Evolutionary conservation across 2,888 invertebrate genomes (phyloP).

Genomic region (Caenorhabditis zanzibari): DNA sequence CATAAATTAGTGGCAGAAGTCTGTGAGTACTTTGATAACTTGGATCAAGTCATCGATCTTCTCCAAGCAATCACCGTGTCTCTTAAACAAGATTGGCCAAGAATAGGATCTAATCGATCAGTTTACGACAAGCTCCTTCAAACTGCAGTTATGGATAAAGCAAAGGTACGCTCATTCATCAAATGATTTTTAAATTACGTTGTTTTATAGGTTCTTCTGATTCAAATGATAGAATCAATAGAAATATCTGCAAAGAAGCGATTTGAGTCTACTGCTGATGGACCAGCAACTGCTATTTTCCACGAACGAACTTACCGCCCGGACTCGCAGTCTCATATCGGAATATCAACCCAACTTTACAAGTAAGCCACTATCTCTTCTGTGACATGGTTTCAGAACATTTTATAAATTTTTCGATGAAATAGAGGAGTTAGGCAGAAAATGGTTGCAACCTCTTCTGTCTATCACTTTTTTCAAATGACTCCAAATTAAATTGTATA

Average conservation of each 20-base stretch:
- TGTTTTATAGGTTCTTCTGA: constrained; percentile 36
- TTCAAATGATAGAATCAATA: constrained; percentile 51
- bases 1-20: constrained; percentile 75
- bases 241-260: constrained; percentile 41
- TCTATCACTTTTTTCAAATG: too few species aligned
- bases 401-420: too few species aligned
- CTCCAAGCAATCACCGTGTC: constrained; percentile 75
- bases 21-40: constrained; percentile 78
- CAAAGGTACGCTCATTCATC: constrained; percentile 43
- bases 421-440: too few species aligned
- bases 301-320: constrained; percentile 53
- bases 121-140: constrained; percentile 69
- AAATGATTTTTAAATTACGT: not conserved
- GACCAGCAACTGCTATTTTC: constrained; percentile 57
- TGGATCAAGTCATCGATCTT: constrained; percentile 79
- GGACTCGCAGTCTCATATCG: constrained; percentile 63
- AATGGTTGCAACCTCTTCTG: too few species aligned
- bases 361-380: constrained; percentile 25
- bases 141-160: constrained; percentile 65
- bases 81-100: constrained; percentile 77
- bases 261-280: constrained; percentile 56
- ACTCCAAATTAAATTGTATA: too few species aligned
- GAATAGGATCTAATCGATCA: constrained; percentile 66
- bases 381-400: too few species aligned
- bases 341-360: constrained; percentile 57